Evolutionary conservation across 2,888 invertebrate genomes (phyloP), one percentile per base, ranked within the genome.

Genomic region (Amaurobius ferox): DNA sequence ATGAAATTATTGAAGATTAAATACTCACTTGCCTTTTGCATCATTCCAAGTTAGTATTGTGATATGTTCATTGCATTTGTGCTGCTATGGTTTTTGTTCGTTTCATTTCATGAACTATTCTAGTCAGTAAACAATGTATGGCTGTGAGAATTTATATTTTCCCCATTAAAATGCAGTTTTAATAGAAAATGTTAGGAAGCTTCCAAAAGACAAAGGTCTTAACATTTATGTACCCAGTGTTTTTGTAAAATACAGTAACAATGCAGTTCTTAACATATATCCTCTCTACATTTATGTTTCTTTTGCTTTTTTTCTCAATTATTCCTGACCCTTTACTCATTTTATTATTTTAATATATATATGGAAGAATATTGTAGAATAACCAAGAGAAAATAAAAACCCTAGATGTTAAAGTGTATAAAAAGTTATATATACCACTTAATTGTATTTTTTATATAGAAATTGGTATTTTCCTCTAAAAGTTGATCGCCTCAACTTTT

Each of bases 101-200:
- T 55, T 55, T 67, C n/a, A 62, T 67, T 68, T 77, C 44, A 66
- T 44, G 28, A 68, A 55, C 35, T 77, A 68, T 77, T 77, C 77
- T 77, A 77, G 77, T 77, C 77, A 77, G 55, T 55, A 55, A 55
- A 67, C 32, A 55, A 55, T 68, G 68, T 77, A 77, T 55, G 55
- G 55, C 55, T 55, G 23, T 55, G 55, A 55, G 23, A 55, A 55
- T 23, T 55, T 19, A 23, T 11, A 35, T 23, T 55, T 44, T 16
- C 44, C 16, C 9, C 16, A 13, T 5, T 44, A 16, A 44, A 16
- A 11, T 44, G 44, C 16, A 44, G 16, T 44, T 44, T 44, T 44
- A 44, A 44, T 44, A 44, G 2, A 16, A 44, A 16, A 44, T 44
- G 13, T 44, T 16, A 44, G 6, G 16, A 44, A 44, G 9, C 35